Evolutionary conservation across 1,140 invertebrate species (phyloP).

Genomic region (Reticulitermes speratus): DNA sequence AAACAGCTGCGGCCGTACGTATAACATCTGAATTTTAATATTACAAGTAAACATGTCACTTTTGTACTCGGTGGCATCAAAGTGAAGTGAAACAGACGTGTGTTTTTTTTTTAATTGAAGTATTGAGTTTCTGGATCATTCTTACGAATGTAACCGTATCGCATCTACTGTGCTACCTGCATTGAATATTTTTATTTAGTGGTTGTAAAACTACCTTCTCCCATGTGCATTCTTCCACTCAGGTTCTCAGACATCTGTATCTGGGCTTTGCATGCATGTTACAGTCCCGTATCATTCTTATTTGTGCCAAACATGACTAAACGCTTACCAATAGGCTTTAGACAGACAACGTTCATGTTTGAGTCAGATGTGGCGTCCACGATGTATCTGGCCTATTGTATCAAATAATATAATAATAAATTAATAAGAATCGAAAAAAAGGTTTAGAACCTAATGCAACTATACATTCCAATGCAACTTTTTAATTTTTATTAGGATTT

Average conservation of each 20-base stretch:
- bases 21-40: no score
- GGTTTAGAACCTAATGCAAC: background rate
- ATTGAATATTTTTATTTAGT: no score
- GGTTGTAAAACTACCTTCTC: no score
- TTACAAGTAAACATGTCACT: no score
- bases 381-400: background rate
- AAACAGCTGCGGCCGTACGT: no score
- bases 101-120: no score
- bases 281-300: background rate
- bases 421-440: background rate
- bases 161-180: no score
- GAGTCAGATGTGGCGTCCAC: background rate
- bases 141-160: no score
- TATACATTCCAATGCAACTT: background rate
- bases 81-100: no score
- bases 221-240: background rate
- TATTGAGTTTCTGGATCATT: no score
- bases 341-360: background rate
- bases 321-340: background rate
- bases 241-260: background rate
- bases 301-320: background rate
- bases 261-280: background rate
- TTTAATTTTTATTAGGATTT: background rate
- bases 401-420: background rate
- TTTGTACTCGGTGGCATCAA: no score